These are phyloP conservation scores for Helicoverpa zea DNA, from an alignment of 1,140 invertebrate species.

Conservation along the genomic window DNA sequence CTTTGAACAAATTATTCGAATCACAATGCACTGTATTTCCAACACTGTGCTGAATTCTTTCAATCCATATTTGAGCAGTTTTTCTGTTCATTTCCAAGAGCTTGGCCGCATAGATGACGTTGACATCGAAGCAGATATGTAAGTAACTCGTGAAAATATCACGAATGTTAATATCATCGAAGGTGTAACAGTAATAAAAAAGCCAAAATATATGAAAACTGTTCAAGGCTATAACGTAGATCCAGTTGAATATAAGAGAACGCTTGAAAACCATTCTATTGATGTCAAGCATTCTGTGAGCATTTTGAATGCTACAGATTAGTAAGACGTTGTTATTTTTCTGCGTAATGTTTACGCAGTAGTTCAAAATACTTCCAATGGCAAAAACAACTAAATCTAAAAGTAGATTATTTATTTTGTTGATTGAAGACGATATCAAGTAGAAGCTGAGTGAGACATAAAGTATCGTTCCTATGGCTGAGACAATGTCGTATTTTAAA, in stretches of 20 bases:
- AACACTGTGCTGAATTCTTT: not conserved
- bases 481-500: not conserved
- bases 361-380: not conserved
- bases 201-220: not conserved
- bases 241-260: not conserved
- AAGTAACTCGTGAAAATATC: not conserved
- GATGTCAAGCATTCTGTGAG: slow-evolving; percentile 6
- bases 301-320: slow-evolving; percentile 9
- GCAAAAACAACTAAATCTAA: not conserved
- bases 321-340: slow-evolving; percentile 27
- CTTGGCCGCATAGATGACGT: not conserved
- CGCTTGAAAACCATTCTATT: not conserved
- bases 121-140: slow-evolving; percentile 4
- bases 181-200: not conserved
- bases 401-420: not conserved
- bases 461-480: not conserved
- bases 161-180: not conserved
- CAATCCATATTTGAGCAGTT: not conserved
- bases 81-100: not conserved
- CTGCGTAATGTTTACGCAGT: not conserved
- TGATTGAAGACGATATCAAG: not conserved
- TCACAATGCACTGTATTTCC: not conserved
- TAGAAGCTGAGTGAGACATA: not conserved
- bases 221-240: not conserved
- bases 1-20: slow-evolving; percentile 5